Base-by-base conservation (phyloP, 2,888 invertebrate genomes). In the Thereva nobilitata region DNA sequence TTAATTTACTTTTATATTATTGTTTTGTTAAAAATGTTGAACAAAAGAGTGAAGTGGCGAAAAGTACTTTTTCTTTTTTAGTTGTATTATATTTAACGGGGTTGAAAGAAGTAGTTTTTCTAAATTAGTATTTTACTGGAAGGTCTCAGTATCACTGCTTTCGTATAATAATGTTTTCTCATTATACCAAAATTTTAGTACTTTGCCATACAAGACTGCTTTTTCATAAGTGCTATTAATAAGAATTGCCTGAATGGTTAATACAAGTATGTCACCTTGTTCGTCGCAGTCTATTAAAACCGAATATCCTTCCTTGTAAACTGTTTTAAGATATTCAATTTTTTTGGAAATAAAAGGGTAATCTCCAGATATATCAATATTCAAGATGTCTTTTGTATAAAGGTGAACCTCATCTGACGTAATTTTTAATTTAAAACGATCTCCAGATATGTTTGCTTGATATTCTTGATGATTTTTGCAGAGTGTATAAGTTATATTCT, bases 401-500 rank as follows among this genome's bases (percentile, higher is more conserved):
- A 41, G 4, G 1, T 8, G 1, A 12, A 3, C n/a, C 2, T 55
- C 23, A 5, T 55, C 42, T 8, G 12, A 42, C 6, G 23, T 9
- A 1, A 55, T 42, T 3, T 2, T 12, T 23, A 2, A 7, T 55
- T 4, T 23, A 23, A 55, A 41, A 3, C 55, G 42, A 55, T 55
- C 42, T 5, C 23, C 23, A 55, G 42, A 55, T 23, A 55, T 7
- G 8, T 4, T 5, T n/a, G 66, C 38, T 34, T 66, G 66, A 5
- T 59, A 9, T 40, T 9, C 4, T 41, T 66, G 66, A 44, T 66
- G 59, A 0, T 40, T 23, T 47, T 45, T n/a, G 6, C 59, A 40
- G 12, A 59, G 23, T 5, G 52, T 53, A n/a, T n/a, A 10, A 4
- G 61, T 61, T 9, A 66, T 23, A 45, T 68, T 71, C 69, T 70